Evolutionary conservation across 2,113 vertebrate genomes (phyloP).

Genomic region (Eclectus roratus): DNA sequence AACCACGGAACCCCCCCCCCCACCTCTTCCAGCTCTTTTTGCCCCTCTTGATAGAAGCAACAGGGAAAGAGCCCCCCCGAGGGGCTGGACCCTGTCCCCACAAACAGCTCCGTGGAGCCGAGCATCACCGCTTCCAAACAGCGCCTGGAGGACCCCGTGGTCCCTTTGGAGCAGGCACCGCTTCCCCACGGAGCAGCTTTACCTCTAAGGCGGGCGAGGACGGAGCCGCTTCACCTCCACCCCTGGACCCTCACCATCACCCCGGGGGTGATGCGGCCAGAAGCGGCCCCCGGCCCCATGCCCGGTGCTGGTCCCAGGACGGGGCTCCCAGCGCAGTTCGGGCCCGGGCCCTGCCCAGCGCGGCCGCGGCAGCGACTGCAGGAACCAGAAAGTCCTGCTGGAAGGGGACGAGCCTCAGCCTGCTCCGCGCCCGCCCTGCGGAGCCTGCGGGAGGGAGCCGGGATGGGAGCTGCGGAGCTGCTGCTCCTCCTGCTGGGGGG

Average conservation of each 20-base stretch:
- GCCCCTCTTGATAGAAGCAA: not conserved
- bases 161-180: not conserved
- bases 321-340: not conserved
- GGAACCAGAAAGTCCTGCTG: constrained; percentile 62
- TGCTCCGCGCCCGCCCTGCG: not conserved
- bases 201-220: not conserved
- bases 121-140: not conserved
- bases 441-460: not conserved
- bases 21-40: not conserved
- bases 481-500: accelerated
- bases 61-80: not conserved
- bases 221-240: not conserved
- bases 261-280: not conserved
- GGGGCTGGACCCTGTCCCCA: not conserved
- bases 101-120: not conserved
- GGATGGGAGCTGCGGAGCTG: not conserved
- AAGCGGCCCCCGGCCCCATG: not conserved
- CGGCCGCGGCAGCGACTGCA: not conserved
- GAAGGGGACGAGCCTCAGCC: constrained; percentile 14
- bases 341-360: not conserved
- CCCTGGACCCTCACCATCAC: not conserved
- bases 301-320: not conserved
- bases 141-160: too few relatives aligned
- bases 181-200: not conserved
- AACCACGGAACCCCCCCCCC: not conserved